Base-by-base conservation (phyloP, 2,113 vertebrate species). In the Lampris incognitus region DNA sequence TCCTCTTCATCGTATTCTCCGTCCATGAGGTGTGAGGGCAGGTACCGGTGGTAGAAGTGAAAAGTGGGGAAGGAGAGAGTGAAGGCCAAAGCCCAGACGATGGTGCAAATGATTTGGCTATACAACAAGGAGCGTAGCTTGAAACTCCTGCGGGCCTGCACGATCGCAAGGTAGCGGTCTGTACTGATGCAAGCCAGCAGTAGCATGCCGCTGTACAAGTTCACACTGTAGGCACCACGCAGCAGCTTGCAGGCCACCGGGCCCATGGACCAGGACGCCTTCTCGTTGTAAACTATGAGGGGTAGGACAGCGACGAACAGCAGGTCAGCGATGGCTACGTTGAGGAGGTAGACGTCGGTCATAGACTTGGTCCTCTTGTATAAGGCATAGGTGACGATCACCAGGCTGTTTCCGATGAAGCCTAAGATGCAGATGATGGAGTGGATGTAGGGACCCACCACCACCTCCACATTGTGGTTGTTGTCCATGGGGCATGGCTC, bases 161-260 rank as follows among this genome's bases (percentile, higher is more conserved):
- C 97, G 0, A 99, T 97, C 61, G 97, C 96, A 0, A 97, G 61
- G 83, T 98, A 99, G 46, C 97, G 94, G 87, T 99, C 97, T 51
- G 94, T 56, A 2, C 97, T 96, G 86, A 99, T 91, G 40, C 96
- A 97, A 58, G 95, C 94, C 68, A 99, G 82, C 66, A 99, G 93
- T 72, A 99, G 85, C 94, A 96, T 95, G 56, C 97, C 96, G 1
- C 97, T 96, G 92, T 95, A 95, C 66, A 99, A 94, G 92, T 98
- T 99, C 72, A 98, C 71, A 0, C 95, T 95, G 41, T 97, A 97
- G 60, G 95, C 82, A 11, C 96, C 95, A 1, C 91, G 92, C 48
- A 94, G 73, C 51, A 98, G 80, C 84, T 97, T 97, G 88, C 97
- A 99, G n/a, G 90, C 9, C 38, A 83, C 82, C 1, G 74, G 48